Evolutionary conservation across 1,140 invertebrate genomes (phyloP).

Genomic region (Littorina saxatilis): DNA sequence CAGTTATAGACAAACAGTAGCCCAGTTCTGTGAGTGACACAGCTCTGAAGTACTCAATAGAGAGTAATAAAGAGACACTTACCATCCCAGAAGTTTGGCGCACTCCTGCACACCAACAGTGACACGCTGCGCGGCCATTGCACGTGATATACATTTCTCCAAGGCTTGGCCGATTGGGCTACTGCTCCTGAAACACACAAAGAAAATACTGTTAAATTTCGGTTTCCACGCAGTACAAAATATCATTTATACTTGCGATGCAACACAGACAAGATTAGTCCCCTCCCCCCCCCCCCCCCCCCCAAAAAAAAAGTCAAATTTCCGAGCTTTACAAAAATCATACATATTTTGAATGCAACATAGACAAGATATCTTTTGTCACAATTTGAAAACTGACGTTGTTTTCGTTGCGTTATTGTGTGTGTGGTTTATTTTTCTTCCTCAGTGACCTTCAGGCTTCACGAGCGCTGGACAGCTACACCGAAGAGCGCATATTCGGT

Average conservation of each 20-base stretch:
- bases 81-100: constrained; percentile 48
- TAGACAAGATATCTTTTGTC: too few relatives aligned
- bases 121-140: constrained; percentile 34
- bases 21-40: too few relatives aligned
- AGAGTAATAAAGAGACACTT: neutral
- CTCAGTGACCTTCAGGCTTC: too few relatives aligned
- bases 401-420: too few relatives aligned
- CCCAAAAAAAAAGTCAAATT: too few relatives aligned
- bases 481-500: too few relatives aligned
- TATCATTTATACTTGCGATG: neutral
- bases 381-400: too few relatives aligned
- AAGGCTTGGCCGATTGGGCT: constrained; percentile 33
- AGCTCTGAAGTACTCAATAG: too few relatives aligned
- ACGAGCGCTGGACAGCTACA: too few relatives aligned
- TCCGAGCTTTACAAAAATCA: neutral
- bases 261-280: neutral
- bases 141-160: constrained; percentile 32
- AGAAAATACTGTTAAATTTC: neutral
- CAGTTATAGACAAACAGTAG: too few relatives aligned
- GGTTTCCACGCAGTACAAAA: neutral
- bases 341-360: neutral
- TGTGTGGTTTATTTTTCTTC: too few relatives aligned
- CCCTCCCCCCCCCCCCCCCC: too few relatives aligned
- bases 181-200: constrained; percentile 30
- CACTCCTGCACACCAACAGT: constrained; percentile 46